Evolutionary conservation across 2,797 vertebrate genomes (phyloP), one percentile per base, ranked within the genome.

Genomic region (Streptopelia turtur): DNA sequence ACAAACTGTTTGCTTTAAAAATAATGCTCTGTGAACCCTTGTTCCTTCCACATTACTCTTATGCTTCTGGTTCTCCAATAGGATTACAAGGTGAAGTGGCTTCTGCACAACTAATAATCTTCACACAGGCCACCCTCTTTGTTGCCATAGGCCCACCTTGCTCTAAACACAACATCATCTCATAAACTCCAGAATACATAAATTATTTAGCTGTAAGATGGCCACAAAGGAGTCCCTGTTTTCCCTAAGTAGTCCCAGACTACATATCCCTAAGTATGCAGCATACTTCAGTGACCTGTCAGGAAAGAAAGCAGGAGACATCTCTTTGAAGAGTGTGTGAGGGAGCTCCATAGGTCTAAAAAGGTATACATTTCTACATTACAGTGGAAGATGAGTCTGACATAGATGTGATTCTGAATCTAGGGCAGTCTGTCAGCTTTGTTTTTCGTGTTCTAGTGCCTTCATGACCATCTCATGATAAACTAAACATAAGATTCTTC

Each of bases 41-140:
- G 3, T 33, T 5, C 7, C 20, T 74, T 66, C 23, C 10, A 12
- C 27, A 49, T 43, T 5, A 14, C 18, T 3, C 13, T 60, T 16
- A 74, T 5, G 33, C 3, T 64, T 49, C 50, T 59, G 4, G 21
- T 31, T 87, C 6, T 5, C 24, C 2, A 2, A 18, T 35, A 89
- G 4, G 21, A 20, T 16, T 39, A 31, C 14, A 57, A 37, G 5
- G 24, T n/a, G 47, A 70, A 57, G 17, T 3, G 8, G 11, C 8
- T 66, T 87, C 11, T 52, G 1, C 15, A 24, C 14, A 52, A 9
- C 6, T 8, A 60, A 16, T 1, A 3, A 30, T 9, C 27, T 71
- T 59, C 18, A 30, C 18, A 33, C 2, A 71, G n/a, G 50, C 2
- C 20, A 14, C 16, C 1, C 2, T 5, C 1, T 31, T 50, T 47